Evolutionary conservation across 2,113 vertebrate species (phyloP).

Genomic region (Aspiorhynchus laticeps): DNA sequence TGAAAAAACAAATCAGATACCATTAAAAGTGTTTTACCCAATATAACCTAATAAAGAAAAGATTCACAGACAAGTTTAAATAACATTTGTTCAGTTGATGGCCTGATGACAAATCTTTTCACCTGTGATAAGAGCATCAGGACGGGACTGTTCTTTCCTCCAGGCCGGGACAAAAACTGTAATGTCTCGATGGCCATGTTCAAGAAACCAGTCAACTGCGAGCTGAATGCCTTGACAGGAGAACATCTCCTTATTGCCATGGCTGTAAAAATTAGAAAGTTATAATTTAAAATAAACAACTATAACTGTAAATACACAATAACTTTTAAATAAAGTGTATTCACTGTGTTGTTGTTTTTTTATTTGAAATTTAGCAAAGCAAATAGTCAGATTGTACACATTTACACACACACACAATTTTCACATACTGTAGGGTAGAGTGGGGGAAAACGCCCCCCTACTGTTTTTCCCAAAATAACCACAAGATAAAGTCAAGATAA

Average conservation of each 20-base stretch:
- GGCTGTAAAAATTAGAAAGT: conserved; percentile 75
- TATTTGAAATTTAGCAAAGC: neutral
- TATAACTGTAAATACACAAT: neutral
- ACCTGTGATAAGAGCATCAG: conserved; percentile 96
- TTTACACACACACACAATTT: no score
- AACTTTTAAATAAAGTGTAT: neutral
- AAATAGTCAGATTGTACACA: no score
- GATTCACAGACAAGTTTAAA: neutral
- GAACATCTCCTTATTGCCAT: conserved; percentile 98
- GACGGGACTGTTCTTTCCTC: conserved; percentile 96
- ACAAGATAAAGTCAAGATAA: no score
- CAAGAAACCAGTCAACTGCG: conserved; percentile 96
- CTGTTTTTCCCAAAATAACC: no score
- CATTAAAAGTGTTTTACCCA: neutral
- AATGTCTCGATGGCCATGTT: conserved; percentile 92
- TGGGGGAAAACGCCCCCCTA: no score
- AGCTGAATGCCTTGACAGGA: conserved; percentile 97
- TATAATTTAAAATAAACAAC: neutral
- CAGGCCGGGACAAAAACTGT: conserved; percentile 98
- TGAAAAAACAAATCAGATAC: neutral
- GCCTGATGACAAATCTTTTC: neutral
- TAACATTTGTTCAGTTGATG: neutral
- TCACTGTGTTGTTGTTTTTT: neutral
- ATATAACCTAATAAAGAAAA: neutral
- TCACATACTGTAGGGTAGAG: no score